Conservation (phyloP, 1,140 invertebrate genomes). For the Sitodiplosis mosellana region DNA sequence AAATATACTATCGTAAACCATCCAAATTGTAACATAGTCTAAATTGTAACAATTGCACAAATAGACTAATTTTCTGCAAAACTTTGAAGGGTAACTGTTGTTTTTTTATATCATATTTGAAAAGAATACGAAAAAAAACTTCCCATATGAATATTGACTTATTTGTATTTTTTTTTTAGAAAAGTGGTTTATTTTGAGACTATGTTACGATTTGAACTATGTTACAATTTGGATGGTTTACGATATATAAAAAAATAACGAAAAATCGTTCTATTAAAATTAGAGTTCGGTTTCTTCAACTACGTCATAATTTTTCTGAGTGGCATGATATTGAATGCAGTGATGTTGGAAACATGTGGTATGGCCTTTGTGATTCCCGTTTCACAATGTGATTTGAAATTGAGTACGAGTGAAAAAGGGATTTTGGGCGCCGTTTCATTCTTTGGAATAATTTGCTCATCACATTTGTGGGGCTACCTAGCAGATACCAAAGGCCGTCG, state of each 20-base stretch:
- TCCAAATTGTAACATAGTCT: too few relatives aligned
- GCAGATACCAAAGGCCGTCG: conserved; percentile 52
- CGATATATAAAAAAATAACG: too few relatives aligned
- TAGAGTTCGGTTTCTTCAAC: conserved; percentile 40
- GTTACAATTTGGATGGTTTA: too few relatives aligned
- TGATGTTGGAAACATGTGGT: conserved; percentile 39
- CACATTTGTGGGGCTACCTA: conserved; percentile 53
- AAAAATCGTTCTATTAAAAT: conserved; percentile 19
- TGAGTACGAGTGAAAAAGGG: conserved; percentile 37
- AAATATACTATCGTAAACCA: too few relatives aligned
- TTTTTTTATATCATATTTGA: too few relatives aligned
- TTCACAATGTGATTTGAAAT: conserved; percentile 42
- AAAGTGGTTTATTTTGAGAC: too few relatives aligned
- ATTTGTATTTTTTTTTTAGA: background rate
- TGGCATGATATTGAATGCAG: conserved; percentile 31
- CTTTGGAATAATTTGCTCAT: conserved; percentile 26
- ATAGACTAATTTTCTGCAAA: too few relatives aligned
- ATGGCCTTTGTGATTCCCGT: conserved; percentile 44
- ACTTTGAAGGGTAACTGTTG: too few relatives aligned
- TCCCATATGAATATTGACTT: background rate
- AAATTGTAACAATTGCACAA: too few relatives aligned
- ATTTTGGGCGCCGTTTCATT: conserved; percentile 23
- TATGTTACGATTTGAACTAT: too few relatives aligned
- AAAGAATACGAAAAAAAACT: too few relatives aligned
- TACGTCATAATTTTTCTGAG: conserved; percentile 33